Percentiles rank a stretch among this genome's conserved stretches.
Conservation (phyloP, 2,113 vertebrate genomes). For the Perognathus longimembris region DNA sequence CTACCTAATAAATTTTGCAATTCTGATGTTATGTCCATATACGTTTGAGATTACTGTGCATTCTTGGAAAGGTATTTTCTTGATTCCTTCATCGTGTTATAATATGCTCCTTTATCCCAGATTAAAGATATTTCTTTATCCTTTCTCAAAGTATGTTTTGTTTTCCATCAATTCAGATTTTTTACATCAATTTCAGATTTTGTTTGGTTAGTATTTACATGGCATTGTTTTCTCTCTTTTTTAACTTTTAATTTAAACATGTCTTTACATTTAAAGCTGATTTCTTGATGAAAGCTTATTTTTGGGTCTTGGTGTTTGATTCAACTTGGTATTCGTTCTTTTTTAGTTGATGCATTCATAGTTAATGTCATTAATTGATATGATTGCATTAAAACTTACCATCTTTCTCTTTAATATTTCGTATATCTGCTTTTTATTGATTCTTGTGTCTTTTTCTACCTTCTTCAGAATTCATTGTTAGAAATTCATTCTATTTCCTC, state of each 20-base stretch:
- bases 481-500: conserved; percentile 48
- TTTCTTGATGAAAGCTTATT: not conserved
- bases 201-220: not conserved
- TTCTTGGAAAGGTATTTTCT: not conserved
- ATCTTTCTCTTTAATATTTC: conserved; percentile 44
- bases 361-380: conserved; percentile 54
- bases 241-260: not conserved
- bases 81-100: not conserved
- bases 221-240: not conserved
- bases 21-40: not conserved
- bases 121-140: not conserved
- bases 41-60: not conserved
- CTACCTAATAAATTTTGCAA: not conserved
- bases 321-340: not conserved
- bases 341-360: conserved; percentile 16
- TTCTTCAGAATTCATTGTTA: conserved; percentile 49
- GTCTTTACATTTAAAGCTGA: conserved; percentile 15
- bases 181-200: not conserved
- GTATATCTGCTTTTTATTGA: conserved; percentile 58
- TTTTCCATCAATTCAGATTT: conserved; percentile 4
- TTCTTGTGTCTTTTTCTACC: conserved; percentile 35
- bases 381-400: conserved; percentile 33
- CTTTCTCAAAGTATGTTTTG: conserved; percentile 9
- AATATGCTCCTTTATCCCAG: not conserved
- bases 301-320: not conserved